These are phyloP conservation scores for Triplophysa rosa DNA, from an alignment of 2,113 vertebrate species.

Conservation along the genomic window DNA sequence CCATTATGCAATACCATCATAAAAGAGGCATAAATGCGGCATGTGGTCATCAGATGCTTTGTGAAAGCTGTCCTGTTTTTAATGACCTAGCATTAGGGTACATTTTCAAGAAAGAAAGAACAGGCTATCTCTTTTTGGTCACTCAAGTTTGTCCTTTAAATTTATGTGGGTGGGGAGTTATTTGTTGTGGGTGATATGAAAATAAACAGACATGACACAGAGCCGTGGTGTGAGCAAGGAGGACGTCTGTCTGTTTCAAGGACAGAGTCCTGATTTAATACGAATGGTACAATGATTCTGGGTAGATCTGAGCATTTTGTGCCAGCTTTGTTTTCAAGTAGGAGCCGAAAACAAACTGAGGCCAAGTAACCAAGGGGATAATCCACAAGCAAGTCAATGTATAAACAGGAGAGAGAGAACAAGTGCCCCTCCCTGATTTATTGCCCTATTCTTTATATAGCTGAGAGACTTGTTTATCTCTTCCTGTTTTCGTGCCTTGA, in stretches of 20 bases:
- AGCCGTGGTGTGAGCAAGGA: neutral
- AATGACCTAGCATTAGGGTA: neutral
- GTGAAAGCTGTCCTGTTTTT: neutral
- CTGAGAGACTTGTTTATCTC: conserved; percentile 24
- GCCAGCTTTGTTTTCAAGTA: conserved; percentile 34
- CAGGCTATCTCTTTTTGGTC: neutral
- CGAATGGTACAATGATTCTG: neutral
- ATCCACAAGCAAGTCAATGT: conserved; percentile 46
- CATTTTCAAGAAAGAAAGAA: conserved; percentile 12
- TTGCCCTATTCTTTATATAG: conserved; percentile 26
- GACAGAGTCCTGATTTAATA: conserved; percentile 9
- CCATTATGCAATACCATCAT: conserved; percentile 35
- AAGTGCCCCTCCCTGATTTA: conserved; percentile 33
- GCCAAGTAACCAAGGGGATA: conserved; percentile 59
- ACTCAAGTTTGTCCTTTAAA: conserved; percentile 11
- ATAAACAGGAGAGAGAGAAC: conserved; percentile 26
- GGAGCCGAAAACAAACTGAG: conserved; percentile 37
- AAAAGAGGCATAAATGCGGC: neutral
- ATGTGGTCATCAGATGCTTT: conserved; percentile 8
- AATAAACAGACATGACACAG: neutral
- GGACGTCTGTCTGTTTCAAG: neutral
- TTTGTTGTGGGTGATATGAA: neutral
- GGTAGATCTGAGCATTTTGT: neutral
- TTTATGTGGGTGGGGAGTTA: neutral
- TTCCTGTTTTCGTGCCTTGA: conserved; percentile 12